phyloP scores from a whole-genome alignment of 2,888 invertebrate genomes.

The Folsomia candida region DNA sequence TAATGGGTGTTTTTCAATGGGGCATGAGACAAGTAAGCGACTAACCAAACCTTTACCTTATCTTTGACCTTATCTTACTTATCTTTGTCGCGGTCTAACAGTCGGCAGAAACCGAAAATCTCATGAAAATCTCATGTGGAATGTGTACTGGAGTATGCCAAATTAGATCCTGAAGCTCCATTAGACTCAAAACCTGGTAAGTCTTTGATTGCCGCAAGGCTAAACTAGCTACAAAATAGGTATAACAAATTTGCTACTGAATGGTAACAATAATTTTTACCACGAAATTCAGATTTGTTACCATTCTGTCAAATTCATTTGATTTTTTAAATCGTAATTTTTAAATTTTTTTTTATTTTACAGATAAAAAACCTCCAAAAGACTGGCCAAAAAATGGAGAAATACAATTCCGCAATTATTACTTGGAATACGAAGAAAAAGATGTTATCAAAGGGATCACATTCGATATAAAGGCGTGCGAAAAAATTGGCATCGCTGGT shows the following conservation, averaged over 20 bases:
- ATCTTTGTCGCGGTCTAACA: no score
- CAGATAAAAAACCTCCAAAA: slow-evolving; percentile 43
- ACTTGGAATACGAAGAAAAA: slow-evolving; percentile 60
- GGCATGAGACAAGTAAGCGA: slow-evolving; percentile 78
- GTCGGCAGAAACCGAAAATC: slow-evolving; percentile 69
- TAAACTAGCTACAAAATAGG: not conserved
- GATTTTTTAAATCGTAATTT: not conserved
- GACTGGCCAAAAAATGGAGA: slow-evolving; percentile 38
- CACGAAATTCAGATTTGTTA: no score
- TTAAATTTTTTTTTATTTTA: not conserved
- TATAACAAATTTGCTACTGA: no score
- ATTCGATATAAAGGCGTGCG: slow-evolving; percentile 65
- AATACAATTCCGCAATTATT: slow-evolving; percentile 31
- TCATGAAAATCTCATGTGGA: slow-evolving; percentile 82
- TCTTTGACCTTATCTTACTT: no score
- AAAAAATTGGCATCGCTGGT: slow-evolving; percentile 69
- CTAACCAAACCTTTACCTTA: no score
- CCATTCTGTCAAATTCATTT: no score
- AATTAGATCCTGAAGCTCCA: slow-evolving; percentile 68
- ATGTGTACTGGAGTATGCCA: slow-evolving; percentile 74
- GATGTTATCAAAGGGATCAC: slow-evolving; percentile 58
- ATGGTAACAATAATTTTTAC: no score
- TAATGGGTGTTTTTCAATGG: slow-evolving; percentile 54
- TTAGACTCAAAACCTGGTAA: slow-evolving; percentile 62
- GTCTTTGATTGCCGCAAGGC: no score